Evolutionary conservation across 2,888 invertebrate species (phyloP).

Genomic region (Chrysina gloriosa): DNA sequence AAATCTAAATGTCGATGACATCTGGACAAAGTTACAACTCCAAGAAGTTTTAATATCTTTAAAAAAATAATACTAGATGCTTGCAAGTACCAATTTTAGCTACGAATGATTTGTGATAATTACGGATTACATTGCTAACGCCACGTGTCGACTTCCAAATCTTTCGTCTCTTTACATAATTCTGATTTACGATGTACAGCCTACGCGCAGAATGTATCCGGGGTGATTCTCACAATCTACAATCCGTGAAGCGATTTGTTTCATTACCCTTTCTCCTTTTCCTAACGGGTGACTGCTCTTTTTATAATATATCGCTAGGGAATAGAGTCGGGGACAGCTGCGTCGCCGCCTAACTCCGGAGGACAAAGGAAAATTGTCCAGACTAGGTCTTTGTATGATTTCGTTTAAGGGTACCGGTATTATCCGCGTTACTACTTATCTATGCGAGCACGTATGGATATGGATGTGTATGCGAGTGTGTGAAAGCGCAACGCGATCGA

Average conservation of each 20-base stretch:
- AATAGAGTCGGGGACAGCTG: not conserved
- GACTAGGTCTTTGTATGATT: slow-evolving; percentile 10
- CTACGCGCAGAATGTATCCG: too few relatives aligned
- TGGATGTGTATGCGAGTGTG: not conserved
- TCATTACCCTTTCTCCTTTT: slow-evolving; percentile 19
- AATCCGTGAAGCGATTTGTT: slow-evolving; percentile 18
- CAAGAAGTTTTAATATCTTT: too few relatives aligned
- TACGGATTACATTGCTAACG: too few relatives aligned
- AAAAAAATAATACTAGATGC: too few relatives aligned
- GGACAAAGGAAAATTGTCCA: slow-evolving; percentile 12
- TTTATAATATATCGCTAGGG: slow-evolving; percentile 17
- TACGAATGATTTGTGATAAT: too few relatives aligned
- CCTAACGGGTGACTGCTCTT: slow-evolving; percentile 21
- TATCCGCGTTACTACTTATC: not conserved
- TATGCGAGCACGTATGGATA: not conserved
- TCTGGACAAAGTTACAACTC: too few relatives aligned
- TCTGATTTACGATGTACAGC: too few relatives aligned
- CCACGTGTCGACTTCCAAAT: too few relatives aligned
- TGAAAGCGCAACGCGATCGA: too few relatives aligned
- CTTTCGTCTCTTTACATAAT: not conserved
- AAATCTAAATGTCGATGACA: too few relatives aligned
- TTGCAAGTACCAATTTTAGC: too few relatives aligned
- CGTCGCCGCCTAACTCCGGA: not conserved
- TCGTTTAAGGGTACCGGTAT: slow-evolving; percentile 5
- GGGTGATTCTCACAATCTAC: slow-evolving; percentile 13